These are phyloP conservation scores for Drosophila setifemur DNA, from an alignment of 1,140 invertebrate species.

Conservation along the genomic window DNA sequence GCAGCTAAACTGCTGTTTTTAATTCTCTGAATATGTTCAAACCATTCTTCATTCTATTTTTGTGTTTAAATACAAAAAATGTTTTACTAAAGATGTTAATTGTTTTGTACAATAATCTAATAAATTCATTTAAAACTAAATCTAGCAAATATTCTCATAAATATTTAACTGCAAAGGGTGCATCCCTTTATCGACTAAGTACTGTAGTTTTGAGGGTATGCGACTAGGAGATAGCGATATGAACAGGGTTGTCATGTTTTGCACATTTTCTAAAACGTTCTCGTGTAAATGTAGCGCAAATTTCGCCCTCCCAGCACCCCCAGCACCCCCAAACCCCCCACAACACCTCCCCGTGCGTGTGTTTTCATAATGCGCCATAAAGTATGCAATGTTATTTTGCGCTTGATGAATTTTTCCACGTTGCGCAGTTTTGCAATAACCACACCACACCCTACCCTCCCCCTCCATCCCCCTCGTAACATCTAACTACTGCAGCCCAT, in stretches of 20 bases:
- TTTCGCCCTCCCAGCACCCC: conserved; percentile 23
- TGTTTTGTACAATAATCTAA: no score
- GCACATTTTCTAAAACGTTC: conserved; percentile 76
- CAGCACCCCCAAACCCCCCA: not conserved
- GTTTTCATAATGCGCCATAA: conserved; percentile 81
- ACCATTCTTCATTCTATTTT: no score
- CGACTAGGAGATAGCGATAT: not conserved
- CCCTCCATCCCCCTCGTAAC: not conserved
- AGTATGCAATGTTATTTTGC: conserved; percentile 81
- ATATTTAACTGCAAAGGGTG: no score
- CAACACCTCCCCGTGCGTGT: conserved; percentile 42
- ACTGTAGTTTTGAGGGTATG: conserved; percentile 53
- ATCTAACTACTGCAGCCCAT: no score
- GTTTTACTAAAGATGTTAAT: no score
- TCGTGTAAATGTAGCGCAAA: conserved; percentile 75
- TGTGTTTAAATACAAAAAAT: no score
- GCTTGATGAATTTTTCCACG: conserved; percentile 79
- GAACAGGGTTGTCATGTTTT: conserved; percentile 51
- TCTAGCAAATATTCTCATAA: no score
- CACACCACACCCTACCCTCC: not conserved
- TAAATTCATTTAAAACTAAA: no score
- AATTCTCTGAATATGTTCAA: no score
- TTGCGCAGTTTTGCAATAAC: conserved; percentile 58
- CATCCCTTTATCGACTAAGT: not conserved
- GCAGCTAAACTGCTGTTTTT: no score